Evolutionary conservation across 2,797 vertebrate species (phyloP).

Genomic region (Onychomys torridus): DNA sequence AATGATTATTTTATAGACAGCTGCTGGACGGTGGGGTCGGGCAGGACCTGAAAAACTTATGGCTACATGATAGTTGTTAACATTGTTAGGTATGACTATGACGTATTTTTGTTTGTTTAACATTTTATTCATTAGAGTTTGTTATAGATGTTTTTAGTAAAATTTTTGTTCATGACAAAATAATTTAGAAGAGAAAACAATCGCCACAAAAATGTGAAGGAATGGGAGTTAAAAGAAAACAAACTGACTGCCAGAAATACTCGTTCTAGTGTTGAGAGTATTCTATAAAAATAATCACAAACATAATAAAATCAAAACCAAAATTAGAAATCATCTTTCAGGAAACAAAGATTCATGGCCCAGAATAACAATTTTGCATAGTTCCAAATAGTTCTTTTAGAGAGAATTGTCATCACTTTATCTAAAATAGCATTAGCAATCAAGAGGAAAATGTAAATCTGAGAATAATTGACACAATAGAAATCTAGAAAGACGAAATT

Average conservation of each 20-base stretch:
- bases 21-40: too few relatives aligned
- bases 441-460: not conserved
- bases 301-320: not conserved
- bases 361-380: not conserved
- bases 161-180: not conserved
- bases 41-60: too few relatives aligned
- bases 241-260: not conserved
- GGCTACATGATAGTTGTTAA: not conserved
- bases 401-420: not conserved
- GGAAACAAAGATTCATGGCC: not conserved
- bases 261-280: not conserved
- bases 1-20: not conserved
- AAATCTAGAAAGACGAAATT: not conserved
- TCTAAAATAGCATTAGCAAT: not conserved
- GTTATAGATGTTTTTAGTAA: not conserved
- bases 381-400: not conserved
- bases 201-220: not conserved
- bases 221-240: not conserved
- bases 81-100: not conserved
- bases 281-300: not conserved
- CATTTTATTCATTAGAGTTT: not conserved
- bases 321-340: not conserved
- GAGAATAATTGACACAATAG: not conserved
- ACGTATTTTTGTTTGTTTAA: not conserved
- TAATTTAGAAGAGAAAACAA: not conserved